A percentile compares a stretch with the other conserved stretches of the same genome.
Conservation (phyloP, 2,797 vertebrate genomes). For the Poeciliopsis gracilis region DNA sequence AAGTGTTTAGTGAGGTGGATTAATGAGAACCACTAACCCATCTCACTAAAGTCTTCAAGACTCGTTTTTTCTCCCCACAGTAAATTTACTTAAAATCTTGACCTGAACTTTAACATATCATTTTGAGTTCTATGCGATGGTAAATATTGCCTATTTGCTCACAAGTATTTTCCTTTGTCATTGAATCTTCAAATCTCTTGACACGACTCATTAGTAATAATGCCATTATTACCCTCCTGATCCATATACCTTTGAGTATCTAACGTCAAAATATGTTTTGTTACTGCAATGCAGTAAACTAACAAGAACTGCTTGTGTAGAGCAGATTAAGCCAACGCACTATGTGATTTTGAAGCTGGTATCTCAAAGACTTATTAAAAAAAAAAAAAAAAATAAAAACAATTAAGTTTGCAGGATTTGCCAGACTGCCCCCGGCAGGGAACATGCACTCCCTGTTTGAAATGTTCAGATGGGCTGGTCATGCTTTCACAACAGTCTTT, state of each 20-base stretch:
- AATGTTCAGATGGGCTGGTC: conserved; percentile 55
- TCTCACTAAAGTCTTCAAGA: too few species aligned
- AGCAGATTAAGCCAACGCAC: conserved; percentile 10
- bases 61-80: neutral
- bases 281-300: neutral
- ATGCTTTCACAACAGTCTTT: conserved; percentile 46
- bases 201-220: neutral
- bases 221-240: neutral
- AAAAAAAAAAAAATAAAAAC: conserved; percentile 14
- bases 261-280: neutral
- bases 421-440: conserved; percentile 30
- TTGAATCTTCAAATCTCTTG: neutral
- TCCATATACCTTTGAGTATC: neutral
- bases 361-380: neutral
- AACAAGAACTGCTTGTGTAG: conserved; percentile 17
- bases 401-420: conserved; percentile 28
- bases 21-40: too few species aligned
- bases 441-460: conserved; percentile 25
- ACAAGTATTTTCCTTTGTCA: neutral
- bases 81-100: neutral
- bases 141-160: neutral
- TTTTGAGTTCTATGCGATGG: neutral
- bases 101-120: neutral
- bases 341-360: neutral
- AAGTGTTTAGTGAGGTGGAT: neutral